Evolutionary conservation across 1,140 invertebrate species (phyloP).

Genomic region (Cydia amplana): DNA sequence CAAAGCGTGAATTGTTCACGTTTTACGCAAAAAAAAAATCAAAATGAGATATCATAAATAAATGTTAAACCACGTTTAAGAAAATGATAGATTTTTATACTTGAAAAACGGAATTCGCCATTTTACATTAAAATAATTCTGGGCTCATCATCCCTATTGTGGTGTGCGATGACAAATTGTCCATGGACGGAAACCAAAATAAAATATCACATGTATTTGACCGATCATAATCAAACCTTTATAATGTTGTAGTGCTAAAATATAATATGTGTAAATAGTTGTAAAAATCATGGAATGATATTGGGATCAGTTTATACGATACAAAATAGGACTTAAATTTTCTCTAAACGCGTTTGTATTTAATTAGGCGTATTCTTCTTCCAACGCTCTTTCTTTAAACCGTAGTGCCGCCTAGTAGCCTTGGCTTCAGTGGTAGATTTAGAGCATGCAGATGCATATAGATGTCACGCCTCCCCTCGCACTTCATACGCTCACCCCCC

Average conservation of each 20-base stretch:
- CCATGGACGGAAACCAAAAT: not conserved
- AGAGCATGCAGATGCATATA: slow-evolving; percentile 27
- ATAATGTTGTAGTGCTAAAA: not conserved
- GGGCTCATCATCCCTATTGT: not conserved
- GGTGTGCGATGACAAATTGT: not conserved
- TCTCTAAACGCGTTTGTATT: not conserved
- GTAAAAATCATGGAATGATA: slow-evolving; percentile 34
- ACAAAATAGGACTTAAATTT: not conserved
- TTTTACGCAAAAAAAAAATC: too few relatives aligned
- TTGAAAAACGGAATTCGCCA: too few relatives aligned
- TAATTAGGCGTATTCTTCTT: not conserved
- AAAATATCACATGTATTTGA: not conserved
- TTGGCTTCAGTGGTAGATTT: slow-evolving; percentile 23
- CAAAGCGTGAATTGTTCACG: too few relatives aligned
- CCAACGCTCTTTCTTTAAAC: not conserved
- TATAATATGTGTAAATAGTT: not conserved
- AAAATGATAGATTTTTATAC: too few relatives aligned
- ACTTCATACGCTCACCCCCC: slow-evolving; percentile 3
- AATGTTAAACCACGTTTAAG: too few relatives aligned
- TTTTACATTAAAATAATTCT: not conserved
- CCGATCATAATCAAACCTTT: not conserved
- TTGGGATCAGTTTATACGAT: slow-evolving; percentile 60
- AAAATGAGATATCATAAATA: too few relatives aligned
- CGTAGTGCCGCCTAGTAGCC: slow-evolving; percentile 6
- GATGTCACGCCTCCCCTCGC: slow-evolving; percentile 5